phyloP scores from a whole-genome alignment of 2,888 invertebrate genomes.

The Leptinotarsa juncta region DNA sequence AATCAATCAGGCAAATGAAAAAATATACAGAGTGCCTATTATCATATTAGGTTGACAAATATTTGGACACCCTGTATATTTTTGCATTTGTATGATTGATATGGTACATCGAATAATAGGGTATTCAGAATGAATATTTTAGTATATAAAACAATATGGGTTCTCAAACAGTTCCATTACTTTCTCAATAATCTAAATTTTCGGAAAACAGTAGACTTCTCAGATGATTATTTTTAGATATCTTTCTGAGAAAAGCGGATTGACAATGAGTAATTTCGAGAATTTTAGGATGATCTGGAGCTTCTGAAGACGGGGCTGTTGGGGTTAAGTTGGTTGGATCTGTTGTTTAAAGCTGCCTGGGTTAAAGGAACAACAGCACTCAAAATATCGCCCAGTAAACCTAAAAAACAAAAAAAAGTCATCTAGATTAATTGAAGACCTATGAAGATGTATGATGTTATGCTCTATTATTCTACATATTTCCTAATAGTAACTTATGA shows the following conservation, averaged over 20 bases:
- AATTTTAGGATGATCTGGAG: conserved; percentile 18
- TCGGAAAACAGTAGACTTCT: no score
- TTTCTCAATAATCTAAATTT: not conserved
- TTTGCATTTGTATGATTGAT: conserved; percentile 22
- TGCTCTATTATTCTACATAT: no score
- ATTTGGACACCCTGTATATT: conserved; percentile 22
- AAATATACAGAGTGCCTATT: conserved; percentile 17
- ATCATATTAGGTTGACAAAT: not conserved
- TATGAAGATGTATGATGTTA: no score
- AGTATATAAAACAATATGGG: not conserved
- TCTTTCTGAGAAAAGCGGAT: not conserved
- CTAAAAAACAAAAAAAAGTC: not conserved
- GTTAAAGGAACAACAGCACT: not conserved
- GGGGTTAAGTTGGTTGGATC: conserved; percentile 28
- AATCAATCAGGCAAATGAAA: conserved; percentile 21
- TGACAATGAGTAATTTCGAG: not conserved
- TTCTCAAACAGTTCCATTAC: not conserved
- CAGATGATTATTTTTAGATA: no score
- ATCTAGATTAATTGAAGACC: no score
- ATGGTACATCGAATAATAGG: not conserved
- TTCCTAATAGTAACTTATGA: no score
- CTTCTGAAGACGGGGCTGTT: conserved; percentile 15
- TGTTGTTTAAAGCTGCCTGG: conserved; percentile 19
- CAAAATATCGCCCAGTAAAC: not conserved
- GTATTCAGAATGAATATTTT: not conserved